Evolutionary conservation across 2,113 vertebrate genomes (phyloP), one percentile per base, ranked within the genome.

Genomic region (Dissostichus mawsoni): DNA sequence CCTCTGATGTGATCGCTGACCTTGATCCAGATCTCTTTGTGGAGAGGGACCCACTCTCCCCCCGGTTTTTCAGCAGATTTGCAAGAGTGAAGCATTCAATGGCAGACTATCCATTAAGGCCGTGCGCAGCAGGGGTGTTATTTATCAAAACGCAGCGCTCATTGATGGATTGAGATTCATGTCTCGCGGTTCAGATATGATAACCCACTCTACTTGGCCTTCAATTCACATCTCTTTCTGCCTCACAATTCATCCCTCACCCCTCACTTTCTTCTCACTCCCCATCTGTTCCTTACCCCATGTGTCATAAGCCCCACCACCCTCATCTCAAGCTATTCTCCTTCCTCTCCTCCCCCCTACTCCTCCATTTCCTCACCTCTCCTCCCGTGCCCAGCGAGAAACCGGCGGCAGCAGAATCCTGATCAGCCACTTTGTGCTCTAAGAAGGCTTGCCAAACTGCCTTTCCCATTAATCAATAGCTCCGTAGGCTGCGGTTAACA

Each of bases 381-480:
- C 77, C 76, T 70, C 82, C 85, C 20, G 56, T 18, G 71, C 92
- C 70, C 84, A 77, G 89, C 57, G 41, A 88, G 89, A 73, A 84
- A 88, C 89, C 14, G 16, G 79, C 86, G 52, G 87, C 82, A 85
- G 53, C 77, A 90, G 94, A 94, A 95, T 94, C 82, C 93, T 93
- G 93, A 95, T 95, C 89, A 94, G 93, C 91, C 90, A 94, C 90
- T 94, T 94, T 93, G 90, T 84, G 86, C 68, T 83, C 71, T 81
- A 80, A 92, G 90, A 85, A 91, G 76, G 69, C 93, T 90, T 17
- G 87, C 89, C 83, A 90, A 92, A 91, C 87, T 85, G 84, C 81
- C 89, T 83, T 90, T 91, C 79, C 73, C 59, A 87, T 93, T 89
- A 92, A 95, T 95, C 93, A 94, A 95, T 94, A 91, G 76, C 80